Evolutionary conservation across 2,888 invertebrate species (phyloP).

Genomic region (Nysson spinosus): DNA sequence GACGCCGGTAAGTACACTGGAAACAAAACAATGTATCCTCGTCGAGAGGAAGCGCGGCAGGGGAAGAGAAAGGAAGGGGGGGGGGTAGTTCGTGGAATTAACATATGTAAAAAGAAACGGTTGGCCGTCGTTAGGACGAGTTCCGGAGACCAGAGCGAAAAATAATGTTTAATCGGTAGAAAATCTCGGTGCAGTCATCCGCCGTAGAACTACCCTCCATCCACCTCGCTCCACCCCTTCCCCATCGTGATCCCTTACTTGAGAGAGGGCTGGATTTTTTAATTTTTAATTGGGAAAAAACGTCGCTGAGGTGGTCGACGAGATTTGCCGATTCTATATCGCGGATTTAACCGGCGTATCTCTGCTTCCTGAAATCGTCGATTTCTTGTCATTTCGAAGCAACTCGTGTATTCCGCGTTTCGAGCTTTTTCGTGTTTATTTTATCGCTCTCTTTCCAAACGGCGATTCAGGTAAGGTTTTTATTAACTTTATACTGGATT

Average conservation of each 20-base stretch:
- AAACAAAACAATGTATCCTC: conserved; percentile 27
- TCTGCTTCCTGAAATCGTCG: conserved; percentile 10
- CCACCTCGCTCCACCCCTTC: conserved; percentile 36
- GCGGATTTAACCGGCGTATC: conserved; percentile 42
- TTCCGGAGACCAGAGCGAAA: conserved; percentile 61
- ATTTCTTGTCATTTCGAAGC: conserved; percentile 13
- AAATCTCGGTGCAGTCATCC: conserved; percentile 69
- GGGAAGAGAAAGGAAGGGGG: conserved; percentile 29
- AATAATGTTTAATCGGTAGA: conserved; percentile 75
- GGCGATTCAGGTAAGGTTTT: too few species aligned
- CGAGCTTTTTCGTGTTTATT: too few species aligned
- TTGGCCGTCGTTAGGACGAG: conserved; percentile 32
- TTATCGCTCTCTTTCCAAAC: too few species aligned
- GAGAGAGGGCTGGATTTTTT: conserved; percentile 68
- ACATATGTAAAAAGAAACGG: conserved; percentile 64
- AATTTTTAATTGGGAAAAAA: conserved; percentile 77
- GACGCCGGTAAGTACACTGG: conserved; percentile 16
- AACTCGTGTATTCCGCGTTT: too few species aligned
- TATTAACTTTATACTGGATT: too few species aligned
- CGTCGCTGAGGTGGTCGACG: conserved; percentile 62
- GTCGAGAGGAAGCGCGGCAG: conserved; percentile 2
- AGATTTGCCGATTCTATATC: conserved; percentile 36
- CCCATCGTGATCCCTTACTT: conserved; percentile 54
- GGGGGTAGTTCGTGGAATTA: conserved; percentile 66
- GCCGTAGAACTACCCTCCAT: conserved; percentile 45